Evolutionary conservation across 1,140 invertebrate species (phyloP).

Genomic region (Ooceraea biroi): DNA sequence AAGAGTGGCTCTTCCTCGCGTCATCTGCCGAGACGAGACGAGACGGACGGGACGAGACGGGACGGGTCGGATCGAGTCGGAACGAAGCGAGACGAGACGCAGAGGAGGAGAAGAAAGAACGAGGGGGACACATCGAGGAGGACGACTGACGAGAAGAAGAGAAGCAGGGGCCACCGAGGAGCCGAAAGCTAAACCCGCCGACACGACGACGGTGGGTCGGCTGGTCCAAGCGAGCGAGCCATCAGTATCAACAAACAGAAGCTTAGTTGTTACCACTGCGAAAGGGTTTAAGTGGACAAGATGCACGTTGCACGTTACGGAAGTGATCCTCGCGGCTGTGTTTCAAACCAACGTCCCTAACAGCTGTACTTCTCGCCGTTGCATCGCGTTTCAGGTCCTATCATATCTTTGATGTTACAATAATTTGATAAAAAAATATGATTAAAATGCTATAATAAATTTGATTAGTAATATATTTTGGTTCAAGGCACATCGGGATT

Average conservation of each 20-base stretch:
- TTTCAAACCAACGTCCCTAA: not conserved
- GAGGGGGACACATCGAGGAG: conserved; percentile 63
- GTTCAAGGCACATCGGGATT: not conserved
- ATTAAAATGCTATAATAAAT: too few species aligned
- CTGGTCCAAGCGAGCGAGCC: conserved; percentile 46
- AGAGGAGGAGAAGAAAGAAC: conserved; percentile 61
- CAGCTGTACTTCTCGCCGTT: too few species aligned
- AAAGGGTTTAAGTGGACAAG: conserved; percentile 55
- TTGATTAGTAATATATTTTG: too few species aligned
- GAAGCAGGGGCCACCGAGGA: conserved; percentile 55
- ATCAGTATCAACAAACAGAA: conserved; percentile 77
- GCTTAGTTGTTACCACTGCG: conserved; percentile 72
- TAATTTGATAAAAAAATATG: too few species aligned
- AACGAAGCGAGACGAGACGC: conserved; percentile 34
- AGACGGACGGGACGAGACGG: conserved; percentile 7
- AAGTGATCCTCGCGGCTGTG: not conserved
- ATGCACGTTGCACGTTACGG: conserved; percentile 35
- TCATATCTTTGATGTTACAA: too few species aligned
- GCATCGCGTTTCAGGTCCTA: too few species aligned
- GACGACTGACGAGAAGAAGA: conserved; percentile 47
- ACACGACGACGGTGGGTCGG: conserved; percentile 69
- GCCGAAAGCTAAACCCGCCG: conserved; percentile 73
- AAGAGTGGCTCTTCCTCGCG: conserved; percentile 61
- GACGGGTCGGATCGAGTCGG: not conserved
- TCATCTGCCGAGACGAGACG: conserved; percentile 56